Conservation (phyloP, 2,888 invertebrate species). For the Deilephila elpenor region DNA sequence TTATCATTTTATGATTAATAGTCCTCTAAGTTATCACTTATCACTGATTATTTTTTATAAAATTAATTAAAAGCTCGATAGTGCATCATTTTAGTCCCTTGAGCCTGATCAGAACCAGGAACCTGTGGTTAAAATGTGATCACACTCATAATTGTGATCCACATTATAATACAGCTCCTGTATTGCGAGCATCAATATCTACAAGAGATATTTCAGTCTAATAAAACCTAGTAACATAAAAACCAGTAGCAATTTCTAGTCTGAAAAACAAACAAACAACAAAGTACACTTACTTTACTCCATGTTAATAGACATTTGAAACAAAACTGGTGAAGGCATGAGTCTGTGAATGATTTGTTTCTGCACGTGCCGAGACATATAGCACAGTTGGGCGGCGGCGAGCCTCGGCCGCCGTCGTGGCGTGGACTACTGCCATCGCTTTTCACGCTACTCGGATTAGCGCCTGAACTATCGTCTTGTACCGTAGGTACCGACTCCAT, state of each 20-base stretch:
- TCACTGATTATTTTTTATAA: too few species aligned
- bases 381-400: conserved; percentile 95
- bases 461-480: conserved; percentile 67
- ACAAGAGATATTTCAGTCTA: too few species aligned
- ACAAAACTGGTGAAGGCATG: conserved; percentile 97
- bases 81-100: too few species aligned
- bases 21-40: too few species aligned
- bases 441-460: conserved; percentile 75
- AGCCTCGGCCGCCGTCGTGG: conserved; percentile 70
- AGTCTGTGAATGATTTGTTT: conserved; percentile 96
- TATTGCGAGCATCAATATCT: too few species aligned
- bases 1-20: too few species aligned
- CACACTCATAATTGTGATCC: too few species aligned
- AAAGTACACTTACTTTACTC: conserved; percentile 89
- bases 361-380: conserved; percentile 95
- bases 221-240: conserved; percentile 13
- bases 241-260: neutral
- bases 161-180: too few species aligned
- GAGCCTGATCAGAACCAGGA: too few species aligned
- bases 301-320: conserved; percentile 96
- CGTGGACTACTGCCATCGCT: conserved; percentile 80
- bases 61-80: too few species aligned
- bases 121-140: too few species aligned
- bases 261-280: too few species aligned
- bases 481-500: conserved; percentile 69